These are phyloP conservation scores for Sesia apiformis DNA, from an alignment of 2,888 invertebrate genomes.

Conservation along the genomic window DNA sequence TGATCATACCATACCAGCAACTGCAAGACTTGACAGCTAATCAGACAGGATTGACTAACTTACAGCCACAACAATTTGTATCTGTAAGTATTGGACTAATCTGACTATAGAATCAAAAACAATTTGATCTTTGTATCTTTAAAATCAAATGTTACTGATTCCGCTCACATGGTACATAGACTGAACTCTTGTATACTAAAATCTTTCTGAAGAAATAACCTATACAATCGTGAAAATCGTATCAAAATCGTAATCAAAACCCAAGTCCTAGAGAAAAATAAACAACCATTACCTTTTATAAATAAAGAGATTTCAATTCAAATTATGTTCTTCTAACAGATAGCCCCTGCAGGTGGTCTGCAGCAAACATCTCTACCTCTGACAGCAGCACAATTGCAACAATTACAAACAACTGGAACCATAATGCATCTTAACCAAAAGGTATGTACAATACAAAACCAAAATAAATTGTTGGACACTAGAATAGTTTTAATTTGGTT, in stretches of 20 bases:
- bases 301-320: no score
- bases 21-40: constrained; percentile 51
- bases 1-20: constrained; percentile 66
- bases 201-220: no score
- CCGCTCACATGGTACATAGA: no score
- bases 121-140: no score
- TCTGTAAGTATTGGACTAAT: constrained; percentile 41
- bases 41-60: constrained; percentile 46
- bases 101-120: no score
- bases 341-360: constrained; percentile 55
- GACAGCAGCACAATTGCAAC: constrained; percentile 58
- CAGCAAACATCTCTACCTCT: constrained; percentile 57
- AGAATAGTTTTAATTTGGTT: background rate
- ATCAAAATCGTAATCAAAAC: no score
- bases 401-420: constrained; percentile 57
- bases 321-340: constrained; percentile 24
- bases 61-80: constrained; percentile 63
- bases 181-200: no score
- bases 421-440: constrained; percentile 68
- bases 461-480: background rate
- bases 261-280: no score
- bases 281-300: no score
- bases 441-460: constrained; percentile 22
- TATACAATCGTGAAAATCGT: no score
- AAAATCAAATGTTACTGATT: no score